Base-by-base conservation (phyloP, 1,140 invertebrate genomes). In the Drosophila micromelanica region DNA sequence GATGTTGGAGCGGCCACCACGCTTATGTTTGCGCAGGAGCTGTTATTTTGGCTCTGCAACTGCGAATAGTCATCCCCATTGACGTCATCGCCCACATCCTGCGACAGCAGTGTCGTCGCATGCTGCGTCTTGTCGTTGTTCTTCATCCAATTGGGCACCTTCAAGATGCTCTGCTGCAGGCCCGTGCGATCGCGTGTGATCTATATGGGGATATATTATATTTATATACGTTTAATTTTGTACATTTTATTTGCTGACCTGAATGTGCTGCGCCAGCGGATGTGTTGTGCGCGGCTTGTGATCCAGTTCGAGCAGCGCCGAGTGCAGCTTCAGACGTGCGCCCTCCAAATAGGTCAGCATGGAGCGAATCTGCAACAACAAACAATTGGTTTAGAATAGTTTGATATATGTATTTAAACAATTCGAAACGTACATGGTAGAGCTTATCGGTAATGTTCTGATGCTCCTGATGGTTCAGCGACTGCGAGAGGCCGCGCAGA, bases 291-390 rank as follows among this genome's bases (percentile, higher is more conserved):
- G 94, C 32, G 95, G 94, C 69, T 95, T 94, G 57, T 95, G 96
- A 86, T 98, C 97, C 30, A 98, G 89, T 87, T 97, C 96, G 46
- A 96, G 95, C 15, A 98, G 92, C 32, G 95, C 95, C 40, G 95
- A 95, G 35, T 97, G 95, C 17, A 98, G 94, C 93, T 99, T 98
- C 80, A 96, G 96, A 73, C 96, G 95, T 5, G 97, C 95, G 0
- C 97, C 98, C 93, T 99, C 98, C 64, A 98, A 93, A 90, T 98
- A 99, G 6, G 97, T 96, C 52, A 98, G 92, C 96, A 98, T 98
- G 3, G 97, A 97, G 81, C 96, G 95, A 94, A 98, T 97, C 97
- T 98, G 91, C 97, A 98, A 91, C 1, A 43, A 12, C 9, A 8
- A 8, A 8, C 43, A 11, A 0, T 23, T 23, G 3, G 3, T 23